Base-by-base conservation (phyloP, 2,888 invertebrate species). In the Orchestes rusci region DNA sequence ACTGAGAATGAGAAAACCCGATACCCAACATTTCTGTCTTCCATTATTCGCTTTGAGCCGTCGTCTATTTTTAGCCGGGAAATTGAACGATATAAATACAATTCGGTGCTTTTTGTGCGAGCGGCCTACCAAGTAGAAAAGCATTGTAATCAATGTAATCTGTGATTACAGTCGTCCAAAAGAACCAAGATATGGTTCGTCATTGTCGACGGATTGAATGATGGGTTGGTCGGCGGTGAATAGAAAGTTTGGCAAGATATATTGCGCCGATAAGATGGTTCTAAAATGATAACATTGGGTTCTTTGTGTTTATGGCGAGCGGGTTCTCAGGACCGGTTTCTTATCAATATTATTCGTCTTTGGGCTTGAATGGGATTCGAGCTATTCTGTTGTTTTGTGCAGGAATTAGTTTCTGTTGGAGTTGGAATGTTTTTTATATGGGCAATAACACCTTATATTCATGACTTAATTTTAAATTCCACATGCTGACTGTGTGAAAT, bases 161-260 rank as follows among this genome's bases (percentile, higher is more conserved):
- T 39, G 59, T 57, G 61, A 62, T 62, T 62, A 61, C 64, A 66
- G 63, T 56, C 49, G 57, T 31, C 55, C 58, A 56, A 43, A n/a
- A n/a, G n/a, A n/a, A n/a, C n/a, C n/a, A n/a, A n/a, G n/a, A n/a
- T n/a, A n/a, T n/a, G n/a, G n/a, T n/a, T n/a, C n/a, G n/a, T n/a
- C n/a, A n/a, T n/a, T n/a, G n/a, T n/a, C n/a, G n/a, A n/a, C n/a
- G n/a, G n/a, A n/a, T n/a, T n/a, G n/a, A n/a, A n/a, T n/a, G n/a
- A 49, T 40, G 36, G 36, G 39, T 48, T 51, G 43, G 48, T 41
- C 46, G 55, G 49, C 53, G 56, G 56, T 51, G 43, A 60, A 64
- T 65, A 66, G 66, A 67, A 67, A 67, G 67, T 67, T 67, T 65
- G 64, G 65, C 67, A 64, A 63, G 61, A 61, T 58, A 60, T 57